Evolutionary conservation across 2,113 vertebrate species (phyloP).

Genomic region (Stictonetta naevosa): DNA sequence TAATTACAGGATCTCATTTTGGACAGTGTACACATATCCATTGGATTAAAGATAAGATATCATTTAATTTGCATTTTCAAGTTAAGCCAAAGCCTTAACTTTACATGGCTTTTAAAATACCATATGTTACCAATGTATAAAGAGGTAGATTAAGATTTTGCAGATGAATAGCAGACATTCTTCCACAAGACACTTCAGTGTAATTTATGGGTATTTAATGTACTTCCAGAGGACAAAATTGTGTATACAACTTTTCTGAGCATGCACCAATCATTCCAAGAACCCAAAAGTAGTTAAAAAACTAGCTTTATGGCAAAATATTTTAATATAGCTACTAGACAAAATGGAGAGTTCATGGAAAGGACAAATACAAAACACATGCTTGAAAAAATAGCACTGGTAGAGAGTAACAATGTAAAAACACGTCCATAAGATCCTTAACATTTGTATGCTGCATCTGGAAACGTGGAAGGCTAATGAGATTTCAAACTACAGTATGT

Average conservation of each 20-base stretch:
- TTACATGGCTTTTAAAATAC: neutral
- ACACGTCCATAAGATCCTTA: neutral
- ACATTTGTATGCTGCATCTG: constrained; percentile 34
- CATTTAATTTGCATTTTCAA: neutral
- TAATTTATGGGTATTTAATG: neutral
- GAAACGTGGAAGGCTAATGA: neutral
- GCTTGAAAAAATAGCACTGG: neutral
- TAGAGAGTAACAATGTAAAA: constrained; percentile 1
- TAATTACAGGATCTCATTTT: neutral
- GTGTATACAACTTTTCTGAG: neutral
- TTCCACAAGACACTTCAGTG: neutral
- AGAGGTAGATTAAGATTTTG: neutral
- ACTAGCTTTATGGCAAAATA: neutral
- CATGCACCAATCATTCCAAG: neutral
- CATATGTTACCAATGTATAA: neutral
- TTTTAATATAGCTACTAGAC: neutral
- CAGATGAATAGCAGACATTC: neutral
- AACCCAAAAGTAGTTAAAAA: neutral
- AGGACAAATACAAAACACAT: constrained; percentile 37
- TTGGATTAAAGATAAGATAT: neutral
- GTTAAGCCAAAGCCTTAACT: neutral
- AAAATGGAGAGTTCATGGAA: constrained; percentile 38
- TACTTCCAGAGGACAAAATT: neutral
- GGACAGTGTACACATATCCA: accelerated
- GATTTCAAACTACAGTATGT: constrained; percentile 38